Percentiles rank a stretch among this genome's conserved stretches.
These are phyloP conservation scores for Chauna torquata DNA, from an alignment of 2,113 vertebrate species.

Conservation along the genomic window DNA sequence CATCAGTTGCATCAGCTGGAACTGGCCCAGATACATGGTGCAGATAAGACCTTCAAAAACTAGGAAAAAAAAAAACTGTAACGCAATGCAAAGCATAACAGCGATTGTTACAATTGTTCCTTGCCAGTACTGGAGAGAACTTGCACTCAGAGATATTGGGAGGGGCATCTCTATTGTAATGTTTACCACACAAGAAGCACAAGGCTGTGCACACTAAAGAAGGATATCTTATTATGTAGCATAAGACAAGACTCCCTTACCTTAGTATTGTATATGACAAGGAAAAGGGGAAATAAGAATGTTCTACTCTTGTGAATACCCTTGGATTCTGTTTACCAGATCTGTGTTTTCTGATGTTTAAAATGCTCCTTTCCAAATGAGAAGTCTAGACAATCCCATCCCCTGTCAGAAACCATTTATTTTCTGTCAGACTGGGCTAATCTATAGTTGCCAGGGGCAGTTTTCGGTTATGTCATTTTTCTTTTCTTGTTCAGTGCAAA, in stretches of 20 bases:
- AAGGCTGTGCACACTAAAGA: conserved; percentile 62
- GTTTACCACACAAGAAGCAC: conserved; percentile 71
- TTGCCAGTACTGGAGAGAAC: conserved; percentile 51
- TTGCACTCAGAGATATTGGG: conserved; percentile 47
- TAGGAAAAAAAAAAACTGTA: conserved; percentile 19
- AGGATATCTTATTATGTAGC: conserved; percentile 53
- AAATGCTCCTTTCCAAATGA: conserved; percentile 44
- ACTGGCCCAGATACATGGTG: conserved; percentile 64
- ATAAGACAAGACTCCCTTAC: conserved; percentile 42
- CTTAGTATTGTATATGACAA: conserved; percentile 22
- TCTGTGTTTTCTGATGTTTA: conserved; percentile 53
- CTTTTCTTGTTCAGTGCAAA: conserved; percentile 40
- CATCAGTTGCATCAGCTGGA: conserved; percentile 67
- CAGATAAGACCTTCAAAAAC: conserved; percentile 70
- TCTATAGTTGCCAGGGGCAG: background rate
- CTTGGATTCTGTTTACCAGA: conserved; percentile 31
- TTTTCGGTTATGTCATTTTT: background rate
- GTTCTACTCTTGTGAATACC: background rate
- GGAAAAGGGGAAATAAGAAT: conserved; percentile 27
- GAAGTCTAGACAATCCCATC: conserved; percentile 50
- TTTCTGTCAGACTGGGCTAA: conserved; percentile 12
- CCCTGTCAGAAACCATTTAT: conserved; percentile 51
- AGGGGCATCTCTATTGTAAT: conserved; percentile 9
- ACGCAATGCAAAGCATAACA: conserved; percentile 22
- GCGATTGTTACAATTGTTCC: conserved; percentile 24